Percentiles rank a stretch among this genome's conserved stretches.
Evolutionary conservation across 2,797 vertebrate species (phyloP).

Genomic region (Toxotes lorentzi): DNA sequence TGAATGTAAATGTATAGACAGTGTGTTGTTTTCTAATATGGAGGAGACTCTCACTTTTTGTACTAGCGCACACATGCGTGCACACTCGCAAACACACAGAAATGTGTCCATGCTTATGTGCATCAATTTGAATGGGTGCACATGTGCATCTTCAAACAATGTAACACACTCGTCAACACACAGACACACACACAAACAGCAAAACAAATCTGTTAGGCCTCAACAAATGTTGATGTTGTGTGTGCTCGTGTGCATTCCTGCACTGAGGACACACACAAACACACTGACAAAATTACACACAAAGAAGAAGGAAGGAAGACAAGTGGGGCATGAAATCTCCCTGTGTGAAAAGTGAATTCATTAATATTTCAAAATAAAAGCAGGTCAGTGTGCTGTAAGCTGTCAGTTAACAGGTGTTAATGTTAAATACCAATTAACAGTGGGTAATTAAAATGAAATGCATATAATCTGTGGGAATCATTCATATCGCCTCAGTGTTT

Average conservation of each 20-base stretch:
- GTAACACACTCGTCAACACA: background rate
- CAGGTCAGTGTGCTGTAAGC: constrained; percentile 11
- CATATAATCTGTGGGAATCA: background rate
- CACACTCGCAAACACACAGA: constrained; percentile 6
- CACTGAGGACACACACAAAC: constrained; percentile 1
- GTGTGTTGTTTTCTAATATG: constrained; percentile 37
- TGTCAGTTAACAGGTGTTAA: background rate
- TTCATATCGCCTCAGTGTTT: background rate
- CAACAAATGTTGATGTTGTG: background rate
- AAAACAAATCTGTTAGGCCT: background rate
- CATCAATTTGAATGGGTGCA: background rate
- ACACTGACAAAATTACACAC: constrained; percentile 16
- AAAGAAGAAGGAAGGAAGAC: constrained; percentile 16
- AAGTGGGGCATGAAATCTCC: constrained; percentile 61
- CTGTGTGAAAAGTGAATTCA: constrained; percentile 38
- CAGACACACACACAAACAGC: too few species aligned
- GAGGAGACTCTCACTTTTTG: background rate
- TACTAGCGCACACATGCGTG: too few species aligned
- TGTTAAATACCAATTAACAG: background rate
- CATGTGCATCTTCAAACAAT: background rate
- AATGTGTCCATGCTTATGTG: background rate
- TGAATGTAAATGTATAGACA: constrained; percentile 29
- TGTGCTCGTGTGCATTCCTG: background rate
- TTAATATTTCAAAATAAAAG: constrained; percentile 57
- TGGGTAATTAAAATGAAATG: background rate